A percentile compares a stretch with the other conserved stretches of the same genome.
These are phyloP conservation scores for Macrophya alboannulata DNA, from an alignment of 2,888 invertebrate genomes.

Conservation along the genomic window DNA sequence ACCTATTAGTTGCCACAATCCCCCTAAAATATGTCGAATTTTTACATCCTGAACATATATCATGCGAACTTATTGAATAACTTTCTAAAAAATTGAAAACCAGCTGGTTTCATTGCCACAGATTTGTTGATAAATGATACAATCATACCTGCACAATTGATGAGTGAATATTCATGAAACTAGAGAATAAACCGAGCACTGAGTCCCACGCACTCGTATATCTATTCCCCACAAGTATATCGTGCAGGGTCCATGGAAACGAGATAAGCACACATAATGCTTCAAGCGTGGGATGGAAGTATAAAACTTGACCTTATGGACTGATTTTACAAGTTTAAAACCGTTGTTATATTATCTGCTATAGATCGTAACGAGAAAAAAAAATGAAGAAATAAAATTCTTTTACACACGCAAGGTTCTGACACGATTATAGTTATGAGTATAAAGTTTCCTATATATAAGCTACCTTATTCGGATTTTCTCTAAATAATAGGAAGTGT, in stretches of 20 bases:
- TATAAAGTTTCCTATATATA: neutral
- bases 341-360: slow-evolving; percentile 23
- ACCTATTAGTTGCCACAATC: too few species aligned
- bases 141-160: neutral
- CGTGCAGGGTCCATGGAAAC: slow-evolving; percentile 15
- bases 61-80: too few species aligned
- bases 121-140: neutral
- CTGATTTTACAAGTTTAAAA: slow-evolving; percentile 37
- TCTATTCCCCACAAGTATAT: neutral
- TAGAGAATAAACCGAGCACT: slow-evolving; percentile 2
- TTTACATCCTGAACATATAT: too few species aligned
- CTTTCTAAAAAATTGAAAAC: too few species aligned
- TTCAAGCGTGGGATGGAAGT: slow-evolving; percentile 20
- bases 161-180: slow-evolving; percentile 19
- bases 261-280: slow-evolving; percentile 15
- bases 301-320: slow-evolving; percentile 46
- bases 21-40: too few species aligned
- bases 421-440: neutral
- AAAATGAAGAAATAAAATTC: neutral
- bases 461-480: neutral
- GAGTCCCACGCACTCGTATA: slow-evolving; percentile 41
- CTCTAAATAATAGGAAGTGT: slow-evolving; percentile 18
- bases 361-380: neutral
- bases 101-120: too few species aligned
- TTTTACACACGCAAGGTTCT: neutral